These are phyloP conservation scores for Bombyx mandarina DNA, from an alignment of 1,140 invertebrate genomes.

Conservation along the genomic window DNA sequence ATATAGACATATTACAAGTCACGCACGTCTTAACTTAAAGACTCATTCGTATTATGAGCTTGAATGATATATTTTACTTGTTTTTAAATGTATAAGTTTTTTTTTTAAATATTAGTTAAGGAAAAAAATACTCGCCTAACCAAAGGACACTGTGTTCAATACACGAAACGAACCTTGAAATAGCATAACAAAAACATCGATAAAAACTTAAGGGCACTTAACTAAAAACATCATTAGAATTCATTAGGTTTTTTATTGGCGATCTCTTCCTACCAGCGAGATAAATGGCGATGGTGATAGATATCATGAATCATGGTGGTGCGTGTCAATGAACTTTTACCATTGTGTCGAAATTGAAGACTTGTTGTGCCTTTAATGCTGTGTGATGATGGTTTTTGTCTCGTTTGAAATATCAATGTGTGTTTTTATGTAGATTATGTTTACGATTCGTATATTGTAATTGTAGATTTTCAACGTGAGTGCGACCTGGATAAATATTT, in stretches of 20 bases:
- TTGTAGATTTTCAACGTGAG: no score
- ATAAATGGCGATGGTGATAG: slow-evolving; percentile 15
- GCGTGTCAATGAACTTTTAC: slow-evolving; percentile 11
- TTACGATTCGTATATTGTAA: not conserved
- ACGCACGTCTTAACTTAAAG: no score
- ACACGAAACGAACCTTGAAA: slow-evolving; percentile 22
- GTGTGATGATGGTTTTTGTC: not conserved
- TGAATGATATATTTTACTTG: no score
- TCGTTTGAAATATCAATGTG: not conserved
- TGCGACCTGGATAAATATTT: not conserved
- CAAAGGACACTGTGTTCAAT: slow-evolving; percentile 14
- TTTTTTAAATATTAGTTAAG: no score
- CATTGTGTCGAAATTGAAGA: slow-evolving; percentile 5
- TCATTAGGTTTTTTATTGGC: slow-evolving; percentile 20
- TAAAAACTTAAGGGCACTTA: slow-evolving; percentile 31
- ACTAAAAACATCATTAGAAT: slow-evolving; percentile 28
- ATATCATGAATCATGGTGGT: slow-evolving; percentile 11
- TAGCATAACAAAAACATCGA: slow-evolving; percentile 19
- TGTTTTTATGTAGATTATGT: not conserved
- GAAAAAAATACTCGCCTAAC: not conserved
- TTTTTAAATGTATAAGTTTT: no score
- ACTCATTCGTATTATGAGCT: no score
- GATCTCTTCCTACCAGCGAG: slow-evolving; percentile 3
- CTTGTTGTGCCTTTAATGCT: not conserved
- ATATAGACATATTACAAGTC: no score